Evolutionary conservation across 2,888 invertebrate genomes (phyloP).

Genomic region (Diplolepis rosae): DNA sequence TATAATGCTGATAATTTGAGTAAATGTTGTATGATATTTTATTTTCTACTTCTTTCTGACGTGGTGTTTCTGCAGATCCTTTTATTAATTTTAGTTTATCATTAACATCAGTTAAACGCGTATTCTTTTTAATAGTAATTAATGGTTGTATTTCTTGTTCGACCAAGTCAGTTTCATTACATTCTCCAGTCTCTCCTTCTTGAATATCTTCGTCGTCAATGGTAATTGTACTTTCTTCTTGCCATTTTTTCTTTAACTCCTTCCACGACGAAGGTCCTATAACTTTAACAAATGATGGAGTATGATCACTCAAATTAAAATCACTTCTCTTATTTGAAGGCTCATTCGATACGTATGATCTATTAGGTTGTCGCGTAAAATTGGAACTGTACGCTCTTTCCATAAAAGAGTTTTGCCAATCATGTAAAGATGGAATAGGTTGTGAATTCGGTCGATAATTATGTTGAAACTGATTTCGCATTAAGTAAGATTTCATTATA

Average conservation of each 20-base stretch:
- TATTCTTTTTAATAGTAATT: constrained; percentile 54
- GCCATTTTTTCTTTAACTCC: constrained; percentile 67
- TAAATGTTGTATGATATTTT: constrained; percentile 68
- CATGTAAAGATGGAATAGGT: background rate
- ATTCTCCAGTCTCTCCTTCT: constrained; percentile 46
- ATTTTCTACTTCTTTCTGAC: constrained; percentile 60
- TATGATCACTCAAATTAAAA: constrained; percentile 29
- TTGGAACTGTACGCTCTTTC: background rate
- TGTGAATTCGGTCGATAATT: constrained; percentile 39
- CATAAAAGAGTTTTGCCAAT: background rate
- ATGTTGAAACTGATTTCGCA: constrained; percentile 38
- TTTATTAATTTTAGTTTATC: constrained; percentile 67
- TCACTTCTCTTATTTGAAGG: background rate
- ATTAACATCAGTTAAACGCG: constrained; percentile 61
- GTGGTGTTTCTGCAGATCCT: constrained; percentile 60
- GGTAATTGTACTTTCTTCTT: constrained; percentile 68
- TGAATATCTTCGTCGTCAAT: constrained; percentile 67
- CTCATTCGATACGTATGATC: background rate
- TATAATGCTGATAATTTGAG: constrained; percentile 58
- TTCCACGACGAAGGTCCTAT: constrained; percentile 63
- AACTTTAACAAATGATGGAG: constrained; percentile 56
- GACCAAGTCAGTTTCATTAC: constrained; percentile 63
- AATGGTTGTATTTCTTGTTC: constrained; percentile 61
- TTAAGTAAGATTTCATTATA: constrained; percentile 37
- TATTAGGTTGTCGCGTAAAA: background rate